Evolutionary conservation across 1,140 invertebrate species (phyloP), one percentile per base, ranked within the genome.

Genomic region (Batillaria attramentaria): DNA sequence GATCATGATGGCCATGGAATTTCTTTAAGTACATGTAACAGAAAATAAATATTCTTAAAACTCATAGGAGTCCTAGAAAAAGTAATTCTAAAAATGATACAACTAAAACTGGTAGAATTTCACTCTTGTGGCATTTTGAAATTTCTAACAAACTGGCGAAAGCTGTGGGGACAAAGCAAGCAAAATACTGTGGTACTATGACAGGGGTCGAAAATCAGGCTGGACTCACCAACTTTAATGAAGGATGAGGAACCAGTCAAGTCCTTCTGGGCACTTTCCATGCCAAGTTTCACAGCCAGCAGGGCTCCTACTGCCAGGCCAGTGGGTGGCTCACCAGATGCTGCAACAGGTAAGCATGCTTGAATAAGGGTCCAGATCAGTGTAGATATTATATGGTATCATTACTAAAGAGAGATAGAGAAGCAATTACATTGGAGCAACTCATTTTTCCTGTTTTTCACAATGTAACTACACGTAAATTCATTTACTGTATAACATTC

Each of bases 291-390:
- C 3, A 88, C 28, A 31, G 88, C 88, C 82, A 90, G 86, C 31
- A 90, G 43, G 5, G 84, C 87, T n/a, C 84, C 84, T 57, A 84
- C 85, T 35, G 86, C 84, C 79, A 89, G 83, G 73, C 86, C 87
- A 20, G 90, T 81, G n/a, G 91, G 88, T 5, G 91, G 90, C 73
- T 91, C 91, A 37, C 90, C 90, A 68, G 83, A 81, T 28, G 90
- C 91, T 91, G 73, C 60, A 72, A 43, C 28, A 3, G 70, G 10
- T 18, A 39, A 28, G 18, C 28, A 65, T 18, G 24, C n/a, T 1
- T 8, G 35, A 28, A 62, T 75, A n/a, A 41, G 2, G 13, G 20
- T 75, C n/a, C 46, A 24, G 16, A n/a, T 33, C 18, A 50, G 33
- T 24, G 1, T 20, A 10, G 18, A 54, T 50, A 50, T 31, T 2